Conservation (phyloP, 2,888 invertebrate genomes). For the Tortricodes alternella region DNA sequence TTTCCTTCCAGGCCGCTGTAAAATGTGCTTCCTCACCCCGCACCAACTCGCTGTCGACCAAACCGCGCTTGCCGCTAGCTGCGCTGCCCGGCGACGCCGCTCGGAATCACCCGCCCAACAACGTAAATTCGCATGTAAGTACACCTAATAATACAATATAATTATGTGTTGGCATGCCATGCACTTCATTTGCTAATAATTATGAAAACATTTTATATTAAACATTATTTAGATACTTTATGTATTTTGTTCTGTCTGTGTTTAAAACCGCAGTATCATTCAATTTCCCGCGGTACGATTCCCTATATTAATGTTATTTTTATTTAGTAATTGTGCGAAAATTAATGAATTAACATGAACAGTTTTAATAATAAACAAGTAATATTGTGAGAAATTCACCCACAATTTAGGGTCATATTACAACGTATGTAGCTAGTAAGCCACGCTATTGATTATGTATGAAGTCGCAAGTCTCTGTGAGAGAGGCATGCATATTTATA, state of each 20-base stretch:
- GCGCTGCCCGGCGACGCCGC: slow-evolving; percentile 68
- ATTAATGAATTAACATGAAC: too few relatives aligned
- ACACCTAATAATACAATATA: not conserved
- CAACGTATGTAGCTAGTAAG: slow-evolving; percentile 4
- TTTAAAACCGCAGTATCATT: too few relatives aligned
- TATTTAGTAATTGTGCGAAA: too few relatives aligned
- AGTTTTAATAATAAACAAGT: too few relatives aligned
- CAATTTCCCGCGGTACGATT: too few relatives aligned
- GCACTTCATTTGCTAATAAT: not conserved
- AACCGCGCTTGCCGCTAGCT: slow-evolving; percentile 72
- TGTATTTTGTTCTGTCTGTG: too few relatives aligned
- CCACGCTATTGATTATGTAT: slow-evolving; percentile 25
- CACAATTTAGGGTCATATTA: slow-evolving; percentile 5
- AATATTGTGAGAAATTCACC: not conserved
- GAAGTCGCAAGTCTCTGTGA: slow-evolving; percentile 28
- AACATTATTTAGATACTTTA: too few relatives aligned
- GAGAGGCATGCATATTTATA: slow-evolving; percentile 30
- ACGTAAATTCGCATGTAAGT: slow-evolving; percentile 79
- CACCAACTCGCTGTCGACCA: slow-evolving; percentile 75
- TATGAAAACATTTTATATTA: not conserved
- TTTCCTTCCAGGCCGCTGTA: slow-evolving; percentile 71
- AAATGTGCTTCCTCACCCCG: slow-evolving; percentile 80
- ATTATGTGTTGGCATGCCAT: not conserved
- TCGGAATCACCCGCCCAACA: slow-evolving; percentile 75
- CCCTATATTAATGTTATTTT: too few relatives aligned